Percentiles rank a stretch among this genome's conserved stretches.
Evolutionary conservation across 1,140 invertebrate genomes (phyloP).

Genomic region (Stratiolaelaps scimitus): DNA sequence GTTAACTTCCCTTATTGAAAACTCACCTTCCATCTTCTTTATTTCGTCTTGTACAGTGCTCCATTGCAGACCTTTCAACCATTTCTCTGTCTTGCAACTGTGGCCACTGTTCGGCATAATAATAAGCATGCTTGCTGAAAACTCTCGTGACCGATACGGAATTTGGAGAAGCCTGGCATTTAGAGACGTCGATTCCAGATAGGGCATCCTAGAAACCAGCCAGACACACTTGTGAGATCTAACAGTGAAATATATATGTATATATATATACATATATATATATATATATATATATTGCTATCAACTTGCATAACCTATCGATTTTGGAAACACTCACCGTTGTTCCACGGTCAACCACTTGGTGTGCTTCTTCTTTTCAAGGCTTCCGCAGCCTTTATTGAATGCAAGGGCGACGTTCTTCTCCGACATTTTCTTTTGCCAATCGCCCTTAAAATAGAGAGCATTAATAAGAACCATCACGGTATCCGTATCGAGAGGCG

Average conservation of each 20-base stretch:
- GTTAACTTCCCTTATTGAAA: not conserved
- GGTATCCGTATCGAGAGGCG: conserved; percentile 44
- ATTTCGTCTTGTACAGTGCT: not conserved
- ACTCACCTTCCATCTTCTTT: not conserved
- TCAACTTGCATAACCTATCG: not conserved
- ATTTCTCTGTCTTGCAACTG: not conserved
- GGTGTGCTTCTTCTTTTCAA: not conserved
- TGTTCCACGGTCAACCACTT: not conserved
- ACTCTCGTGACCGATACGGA: not conserved
- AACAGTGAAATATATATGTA: not conserved
- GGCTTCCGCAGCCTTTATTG: conserved; percentile 1
- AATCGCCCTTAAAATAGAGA: conserved; percentile 61
- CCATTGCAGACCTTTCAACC: not conserved
- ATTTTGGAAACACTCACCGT: not conserved
- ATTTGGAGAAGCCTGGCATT: not conserved
- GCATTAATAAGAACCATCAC: conserved; percentile 58
- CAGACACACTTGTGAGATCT: not conserved
- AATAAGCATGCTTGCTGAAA: not conserved
- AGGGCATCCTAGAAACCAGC: not conserved
- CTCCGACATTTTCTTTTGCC: conserved; percentile 45
- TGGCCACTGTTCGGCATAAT: not conserved
- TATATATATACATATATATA: too few relatives aligned
- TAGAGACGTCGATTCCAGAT: not conserved
- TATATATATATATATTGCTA: too few relatives aligned
- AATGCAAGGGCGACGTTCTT: not conserved